phyloP scores from a whole-genome alignment of 1,140 invertebrate genomes.

The Eupristina koningsbergeri region DNA sequence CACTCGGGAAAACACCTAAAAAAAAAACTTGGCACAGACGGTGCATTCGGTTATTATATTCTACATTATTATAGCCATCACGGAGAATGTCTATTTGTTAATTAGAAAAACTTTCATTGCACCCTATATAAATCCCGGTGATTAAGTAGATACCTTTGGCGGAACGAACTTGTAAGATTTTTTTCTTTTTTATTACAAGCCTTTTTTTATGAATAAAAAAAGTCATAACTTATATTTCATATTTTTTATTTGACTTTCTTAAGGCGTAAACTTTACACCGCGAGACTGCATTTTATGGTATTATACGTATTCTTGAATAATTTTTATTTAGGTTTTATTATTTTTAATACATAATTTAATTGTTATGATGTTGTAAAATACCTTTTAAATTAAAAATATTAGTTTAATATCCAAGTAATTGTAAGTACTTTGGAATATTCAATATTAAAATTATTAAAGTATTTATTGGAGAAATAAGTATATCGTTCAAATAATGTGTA shows the following conservation, averaged over 20 bases:
- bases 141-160: neutral
- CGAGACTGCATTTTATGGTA: neutral
- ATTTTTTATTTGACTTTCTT: neutral
- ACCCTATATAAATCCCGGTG: constrained; percentile 7
- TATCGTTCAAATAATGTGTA: no score
- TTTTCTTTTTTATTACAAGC: neutral
- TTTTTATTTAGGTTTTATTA: neutral
- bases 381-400: no score
- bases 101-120: constrained; percentile 29
- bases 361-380: no score
- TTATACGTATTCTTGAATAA: neutral
- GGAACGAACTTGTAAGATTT: neutral
- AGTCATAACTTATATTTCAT: neutral
- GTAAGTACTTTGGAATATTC: no score
- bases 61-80: neutral
- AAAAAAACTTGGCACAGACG: neutral
- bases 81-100: constrained; percentile 13
- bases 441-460: no score
- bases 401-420: no score
- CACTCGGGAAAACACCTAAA: neutral
- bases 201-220: neutral
- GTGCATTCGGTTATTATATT: neutral
- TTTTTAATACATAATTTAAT: neutral
- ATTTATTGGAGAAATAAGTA: no score
- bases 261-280: neutral